phyloP scores from a whole-genome alignment of 1,140 invertebrate species.

The roundworm (Caenorhabditis elegans) region DNA sequence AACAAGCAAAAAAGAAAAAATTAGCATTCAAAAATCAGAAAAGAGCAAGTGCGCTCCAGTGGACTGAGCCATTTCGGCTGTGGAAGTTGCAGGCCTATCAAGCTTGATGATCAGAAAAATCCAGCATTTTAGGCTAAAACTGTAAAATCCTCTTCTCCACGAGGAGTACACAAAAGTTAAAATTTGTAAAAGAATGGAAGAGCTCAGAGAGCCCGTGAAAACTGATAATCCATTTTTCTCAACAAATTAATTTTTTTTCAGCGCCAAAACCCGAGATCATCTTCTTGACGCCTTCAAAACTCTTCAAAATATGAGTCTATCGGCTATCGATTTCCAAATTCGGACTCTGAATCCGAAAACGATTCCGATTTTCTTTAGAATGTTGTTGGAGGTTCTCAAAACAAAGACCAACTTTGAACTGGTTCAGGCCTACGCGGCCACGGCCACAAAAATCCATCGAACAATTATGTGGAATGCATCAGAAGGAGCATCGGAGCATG shows the following conservation, averaged over 20 bases:
- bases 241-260: slow-evolving; percentile 40
- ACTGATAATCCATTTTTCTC: background rate
- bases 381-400: slow-evolving; percentile 74
- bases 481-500: background rate
- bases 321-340: slow-evolving; percentile 85
- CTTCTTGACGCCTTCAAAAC: slow-evolving; percentile 72
- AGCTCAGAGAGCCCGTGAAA: slow-evolving; percentile 42
- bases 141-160: no score
- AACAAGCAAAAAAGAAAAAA: no score
- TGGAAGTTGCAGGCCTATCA: no score
- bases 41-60: no score
- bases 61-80: no score
- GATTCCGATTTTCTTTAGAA: slow-evolving; percentile 76
- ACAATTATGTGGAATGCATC: background rate
- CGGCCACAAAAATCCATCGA: slow-evolving; percentile 83
- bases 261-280: slow-evolving; percentile 48
- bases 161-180: no score
- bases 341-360: background rate
- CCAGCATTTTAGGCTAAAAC: no score
- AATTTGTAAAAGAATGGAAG: no score
- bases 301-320: slow-evolving; percentile 81
- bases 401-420: slow-evolving; percentile 85
- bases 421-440: slow-evolving; percentile 83
- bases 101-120: no score
- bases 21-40: no score